phyloP scores from a whole-genome alignment of 2,888 invertebrate genomes.

The Timandra comae region DNA sequence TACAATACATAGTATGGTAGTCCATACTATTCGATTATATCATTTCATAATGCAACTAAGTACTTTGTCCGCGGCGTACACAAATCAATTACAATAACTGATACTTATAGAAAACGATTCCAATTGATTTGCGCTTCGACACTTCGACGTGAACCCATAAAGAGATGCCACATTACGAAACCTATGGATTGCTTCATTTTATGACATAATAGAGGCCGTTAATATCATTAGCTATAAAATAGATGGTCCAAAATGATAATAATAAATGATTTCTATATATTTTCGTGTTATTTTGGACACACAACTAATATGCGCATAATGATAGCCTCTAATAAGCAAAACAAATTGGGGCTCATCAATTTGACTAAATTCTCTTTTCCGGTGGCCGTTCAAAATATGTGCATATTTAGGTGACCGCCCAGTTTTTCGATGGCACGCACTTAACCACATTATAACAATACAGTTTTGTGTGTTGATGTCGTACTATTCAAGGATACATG shows the following conservation, averaged over 20 bases:
- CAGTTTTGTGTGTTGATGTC: slow-evolving; percentile 36
- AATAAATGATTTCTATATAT: no score
- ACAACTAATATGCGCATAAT: slow-evolving; percentile 1
- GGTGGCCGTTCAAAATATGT: slow-evolving; percentile 29
- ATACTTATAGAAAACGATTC: neutral
- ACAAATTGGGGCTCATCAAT: slow-evolving; percentile 20
- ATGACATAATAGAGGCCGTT: neutral
- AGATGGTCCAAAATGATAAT: no score
- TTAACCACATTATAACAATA: slow-evolving; percentile 36
- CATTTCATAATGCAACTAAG: no score
- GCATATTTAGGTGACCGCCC: slow-evolving; percentile 27
- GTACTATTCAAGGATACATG: slow-evolving; percentile 63
- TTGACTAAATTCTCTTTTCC: slow-evolving; percentile 27
- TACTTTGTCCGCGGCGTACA: neutral
- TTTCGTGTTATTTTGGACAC: neutral
- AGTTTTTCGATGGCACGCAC: slow-evolving; percentile 34
- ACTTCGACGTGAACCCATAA: slow-evolving; percentile 24
- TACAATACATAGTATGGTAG: no score
- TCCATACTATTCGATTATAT: no score
- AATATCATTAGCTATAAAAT: no score
- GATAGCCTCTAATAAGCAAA: neutral
- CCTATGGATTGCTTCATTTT: slow-evolving; percentile 15
- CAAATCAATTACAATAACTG: neutral
- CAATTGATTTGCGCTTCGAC: slow-evolving; percentile 42
- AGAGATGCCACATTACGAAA: slow-evolving; percentile 40